phyloP scores from a whole-genome alignment of 2,888 invertebrate species.

The Congeria kusceri region DNA sequence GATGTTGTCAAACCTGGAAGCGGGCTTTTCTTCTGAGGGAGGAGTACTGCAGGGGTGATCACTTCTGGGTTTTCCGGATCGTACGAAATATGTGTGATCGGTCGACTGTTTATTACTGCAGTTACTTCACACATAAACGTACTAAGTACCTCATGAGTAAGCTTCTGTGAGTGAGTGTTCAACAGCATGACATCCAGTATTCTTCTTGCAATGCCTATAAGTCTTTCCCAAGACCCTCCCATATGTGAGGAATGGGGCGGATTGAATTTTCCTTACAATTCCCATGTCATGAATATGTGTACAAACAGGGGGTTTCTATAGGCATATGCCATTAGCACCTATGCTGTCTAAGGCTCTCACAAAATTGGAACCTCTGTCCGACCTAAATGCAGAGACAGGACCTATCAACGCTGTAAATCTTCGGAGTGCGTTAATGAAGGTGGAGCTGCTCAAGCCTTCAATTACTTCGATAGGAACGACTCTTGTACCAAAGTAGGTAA shows the following conservation, averaged over 20 bases:
- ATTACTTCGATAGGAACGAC: too few relatives aligned
- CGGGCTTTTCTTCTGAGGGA: constrained; percentile 16
- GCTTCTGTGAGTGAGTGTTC: background rate
- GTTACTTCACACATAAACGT: constrained; percentile 44
- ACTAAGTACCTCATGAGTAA: constrained; percentile 46
- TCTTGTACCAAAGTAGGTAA: too few relatives aligned
- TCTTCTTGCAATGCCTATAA: constrained; percentile 21
- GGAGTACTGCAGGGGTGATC: constrained; percentile 35
- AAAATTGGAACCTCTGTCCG: too few relatives aligned
- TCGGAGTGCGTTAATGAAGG: too few relatives aligned
- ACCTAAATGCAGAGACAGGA: too few relatives aligned
- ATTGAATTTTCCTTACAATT: too few relatives aligned
- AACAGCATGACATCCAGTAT: constrained; percentile 35
- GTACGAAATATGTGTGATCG: constrained; percentile 28
- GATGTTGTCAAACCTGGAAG: background rate
- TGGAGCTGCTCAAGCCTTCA: too few relatives aligned
- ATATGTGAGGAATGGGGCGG: constrained; percentile 39
- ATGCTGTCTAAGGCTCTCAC: too few relatives aligned
- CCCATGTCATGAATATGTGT: too few relatives aligned
- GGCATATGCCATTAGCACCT: too few relatives aligned
- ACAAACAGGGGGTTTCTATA: too few relatives aligned
- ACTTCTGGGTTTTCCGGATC: constrained; percentile 38
- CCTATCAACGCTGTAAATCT: too few relatives aligned
- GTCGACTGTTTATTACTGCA: constrained; percentile 44
- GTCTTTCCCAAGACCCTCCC: constrained; percentile 46